Evolutionary conservation across 2,797 vertebrate species (phyloP).

Genomic region (Periparus ater): DNA sequence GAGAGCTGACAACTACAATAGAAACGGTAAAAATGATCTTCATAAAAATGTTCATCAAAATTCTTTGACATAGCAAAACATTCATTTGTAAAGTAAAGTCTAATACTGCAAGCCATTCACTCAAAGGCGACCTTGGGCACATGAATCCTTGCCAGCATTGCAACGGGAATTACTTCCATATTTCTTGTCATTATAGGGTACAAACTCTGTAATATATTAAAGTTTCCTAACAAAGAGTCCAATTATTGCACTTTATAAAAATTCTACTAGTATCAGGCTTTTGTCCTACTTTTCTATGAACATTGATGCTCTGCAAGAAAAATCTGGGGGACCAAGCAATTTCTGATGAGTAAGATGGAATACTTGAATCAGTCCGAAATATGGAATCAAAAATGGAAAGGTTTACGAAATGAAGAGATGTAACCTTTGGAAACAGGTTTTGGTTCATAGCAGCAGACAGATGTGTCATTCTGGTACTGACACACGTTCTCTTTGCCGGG

Average conservation of each 20-base stretch:
- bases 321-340: constrained; percentile 32
- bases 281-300: constrained; percentile 67
- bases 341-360: neutral
- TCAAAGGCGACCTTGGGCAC: constrained; percentile 26
- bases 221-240: constrained; percentile 70
- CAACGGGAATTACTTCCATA: constrained; percentile 35
- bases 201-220: constrained; percentile 64
- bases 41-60: constrained; percentile 76
- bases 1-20: constrained; percentile 67
- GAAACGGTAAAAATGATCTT: constrained; percentile 75
- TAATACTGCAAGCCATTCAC: constrained; percentile 53
- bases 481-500: neutral
- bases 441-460: neutral
- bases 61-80: constrained; percentile 75
- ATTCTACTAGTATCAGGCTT: constrained; percentile 67
- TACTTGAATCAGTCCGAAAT: constrained; percentile 22
- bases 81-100: constrained; percentile 70
- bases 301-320: constrained; percentile 48
- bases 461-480: neutral
- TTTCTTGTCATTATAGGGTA: constrained; percentile 58
- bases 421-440: neutral
- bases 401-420: neutral
- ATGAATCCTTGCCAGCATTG: constrained; percentile 31
- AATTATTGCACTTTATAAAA: constrained; percentile 77
- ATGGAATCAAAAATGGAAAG: constrained; percentile 20